Conservation (phyloP, 1,140 invertebrate genomes). For the Bombus soroeensis region DNA sequence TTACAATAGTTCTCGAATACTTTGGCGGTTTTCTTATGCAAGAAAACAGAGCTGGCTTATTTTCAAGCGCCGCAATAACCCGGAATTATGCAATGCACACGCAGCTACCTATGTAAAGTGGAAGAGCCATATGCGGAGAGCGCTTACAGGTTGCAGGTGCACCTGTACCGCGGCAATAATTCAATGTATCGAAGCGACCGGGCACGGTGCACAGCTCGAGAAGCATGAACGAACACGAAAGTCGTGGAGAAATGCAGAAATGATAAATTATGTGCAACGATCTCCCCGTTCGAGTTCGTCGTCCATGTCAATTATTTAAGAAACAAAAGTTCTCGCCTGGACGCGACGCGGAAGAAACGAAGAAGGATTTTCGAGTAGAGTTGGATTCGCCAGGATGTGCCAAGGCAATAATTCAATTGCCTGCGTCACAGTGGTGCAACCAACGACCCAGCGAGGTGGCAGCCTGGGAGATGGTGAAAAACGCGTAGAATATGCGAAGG, state of each 20-base stretch:
- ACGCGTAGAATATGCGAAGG: neutral
- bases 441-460: neutral
- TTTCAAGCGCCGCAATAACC: constrained; percentile 21
- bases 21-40: neutral
- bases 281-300: neutral
- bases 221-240: constrained; percentile 26
- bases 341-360: neutral
- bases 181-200: constrained; percentile 42
- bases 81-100: constrained; percentile 36
- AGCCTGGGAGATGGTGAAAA: neutral
- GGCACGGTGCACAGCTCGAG: neutral
- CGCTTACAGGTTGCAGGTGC: constrained; percentile 47
- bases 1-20: neutral
- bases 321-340: constrained; percentile 5
- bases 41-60: neutral
- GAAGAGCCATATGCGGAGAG: constrained; percentile 19
- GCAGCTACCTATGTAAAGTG: constrained; percentile 19
- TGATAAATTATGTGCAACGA: constrained; percentile 23
- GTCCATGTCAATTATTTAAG: constrained; percentile 26
- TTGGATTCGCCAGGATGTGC: neutral
- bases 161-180: constrained; percentile 60
- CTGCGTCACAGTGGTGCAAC: neutral
- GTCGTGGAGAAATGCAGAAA: constrained; percentile 29
- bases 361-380: neutral
- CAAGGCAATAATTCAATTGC: constrained; percentile 34